Base-by-base conservation (phyloP, 1,140 invertebrate species). In the Pinna nobilis region DNA sequence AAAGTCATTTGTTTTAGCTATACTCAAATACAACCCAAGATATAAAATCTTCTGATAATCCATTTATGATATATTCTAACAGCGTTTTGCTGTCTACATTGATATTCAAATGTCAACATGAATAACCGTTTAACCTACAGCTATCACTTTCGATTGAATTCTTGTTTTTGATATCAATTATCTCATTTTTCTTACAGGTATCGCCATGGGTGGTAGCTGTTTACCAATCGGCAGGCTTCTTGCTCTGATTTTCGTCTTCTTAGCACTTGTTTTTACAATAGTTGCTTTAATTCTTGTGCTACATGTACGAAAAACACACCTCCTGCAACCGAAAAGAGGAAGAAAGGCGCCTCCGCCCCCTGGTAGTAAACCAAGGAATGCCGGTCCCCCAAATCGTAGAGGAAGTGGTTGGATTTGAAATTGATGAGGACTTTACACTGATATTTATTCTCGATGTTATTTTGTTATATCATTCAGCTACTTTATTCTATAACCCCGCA, bases 101-200 rank as follows among this genome's bases (percentile, higher is more conserved):
- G 39, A 44, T 11, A 9, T 11, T 44, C 9, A 44, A 11, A 44
- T 11, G 39, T 44, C n/a, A 9, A 44, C 39, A 44, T n/a, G 39
- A 44, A 11, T n/a, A n/a, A 44, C n/a, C n/a, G 39, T 44, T 44
- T 44, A 9, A 44, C n/a, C 39, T 11, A 44, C 39, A 44, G n/a
- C 9, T n/a, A 44, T 11, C 39, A n/a, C 39, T 11, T 11, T 18
- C 50, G 13, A 53, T 13, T 59, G 5, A 32, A 2, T 3, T 20
- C 28, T 9, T 59, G 55, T n/a, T 7, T 11, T 25, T 32, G n/a
- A n/a, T n/a, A n/a, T n/a, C n/a, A n/a, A n/a, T n/a, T n/a, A n/a
- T n/a, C n/a, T n/a, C n/a, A n/a, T 63, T 53, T 44, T 13, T 53
- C 35, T 72, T 44, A n/a, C 53, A 74, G 72, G 65, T 47, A 51